Evolutionary conservation across 2,888 invertebrate genomes (phyloP), one percentile per base, ranked within the genome.

Genomic region (Vanessa cardui): DNA sequence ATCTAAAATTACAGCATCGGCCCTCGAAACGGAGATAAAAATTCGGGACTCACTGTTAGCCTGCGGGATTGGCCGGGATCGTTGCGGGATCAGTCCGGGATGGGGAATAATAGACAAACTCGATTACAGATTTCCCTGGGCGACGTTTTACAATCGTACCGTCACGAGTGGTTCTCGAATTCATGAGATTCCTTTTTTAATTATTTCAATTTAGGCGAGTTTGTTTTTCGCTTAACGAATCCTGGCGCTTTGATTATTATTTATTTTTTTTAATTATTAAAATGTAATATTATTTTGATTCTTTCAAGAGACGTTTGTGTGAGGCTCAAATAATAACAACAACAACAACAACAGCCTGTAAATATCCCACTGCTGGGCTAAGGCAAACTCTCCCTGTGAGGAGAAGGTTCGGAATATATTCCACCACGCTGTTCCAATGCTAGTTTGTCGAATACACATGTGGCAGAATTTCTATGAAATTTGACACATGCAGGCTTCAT

Each of bases 61-160:
- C 73, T 58, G 71, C 76, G 77, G 77, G 77, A 78, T 78, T 75
- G 77, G 2, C 59, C 59, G 59, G 64, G 59, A 52, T 59, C 46
- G 74, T n/a, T 26, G 61, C 72, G 77, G 78, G 84, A 82, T 83
- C 80, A 79, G 81, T 76, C 73, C 78, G 77, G 84, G 82, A 84
- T 83, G 78, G 82, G 79, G 76, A 75, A 81, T 54, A 54, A 54
- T 86, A 87, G 86, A 84, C 86, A 84, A 87, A 89, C 84, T 83
- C 86, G 86, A 88, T 89, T 89, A 88, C 84, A 85, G 83, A 85
- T 87, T 85, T 88, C 88, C 87, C 86, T 79, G 72, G 83, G 81
- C 83, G 85, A 80, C 82, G 78, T 80, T 82, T 82, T 77, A 79
- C 83, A 82, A 83, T 85, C 83, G 84, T 83, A 31, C 79, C 75